These are phyloP conservation scores for Rosalia funebris DNA, from an alignment of 2,888 invertebrate genomes.

Conservation along the genomic window DNA sequence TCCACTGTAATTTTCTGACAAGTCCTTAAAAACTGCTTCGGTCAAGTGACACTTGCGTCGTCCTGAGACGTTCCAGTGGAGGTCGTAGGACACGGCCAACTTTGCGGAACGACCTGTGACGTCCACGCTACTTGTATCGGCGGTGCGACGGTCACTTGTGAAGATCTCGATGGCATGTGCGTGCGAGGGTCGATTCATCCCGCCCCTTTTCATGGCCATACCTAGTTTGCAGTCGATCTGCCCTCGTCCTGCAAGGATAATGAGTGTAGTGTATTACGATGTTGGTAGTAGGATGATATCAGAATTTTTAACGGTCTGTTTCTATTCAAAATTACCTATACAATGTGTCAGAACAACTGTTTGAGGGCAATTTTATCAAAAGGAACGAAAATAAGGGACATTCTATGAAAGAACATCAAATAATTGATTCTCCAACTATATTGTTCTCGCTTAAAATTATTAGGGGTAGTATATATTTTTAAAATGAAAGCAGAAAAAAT, in stretches of 20 bases:
- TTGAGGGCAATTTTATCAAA: no score
- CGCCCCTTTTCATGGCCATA: constrained; percentile 48
- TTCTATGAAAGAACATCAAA: no score
- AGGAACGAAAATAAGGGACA: no score
- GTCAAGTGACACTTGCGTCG: constrained; percentile 8
- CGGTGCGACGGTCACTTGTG: constrained; percentile 44
- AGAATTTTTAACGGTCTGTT: neutral
- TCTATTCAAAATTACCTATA: no score
- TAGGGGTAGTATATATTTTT: no score
- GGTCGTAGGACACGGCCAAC: constrained; percentile 32
- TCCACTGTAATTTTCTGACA: no score
- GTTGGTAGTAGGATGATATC: neutral
- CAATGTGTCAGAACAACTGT: no score
- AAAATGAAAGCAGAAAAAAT: no score
- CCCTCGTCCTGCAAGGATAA: constrained; percentile 30
- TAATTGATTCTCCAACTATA: no score
- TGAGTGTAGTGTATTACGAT: neutral
- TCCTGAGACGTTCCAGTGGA: constrained; percentile 14
- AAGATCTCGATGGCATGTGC: constrained; percentile 46
- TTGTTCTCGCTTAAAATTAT: no score
- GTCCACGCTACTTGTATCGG: constrained; percentile 47
- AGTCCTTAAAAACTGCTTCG: constrained; percentile 6
- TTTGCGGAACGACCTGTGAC: constrained; percentile 45
- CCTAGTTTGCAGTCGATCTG: constrained; percentile 37
- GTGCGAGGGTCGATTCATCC: constrained; percentile 49